These are phyloP conservation scores for Stenolophus ochropezus DNA, from an alignment of 2,888 invertebrate genomes.

Conservation along the genomic window DNA sequence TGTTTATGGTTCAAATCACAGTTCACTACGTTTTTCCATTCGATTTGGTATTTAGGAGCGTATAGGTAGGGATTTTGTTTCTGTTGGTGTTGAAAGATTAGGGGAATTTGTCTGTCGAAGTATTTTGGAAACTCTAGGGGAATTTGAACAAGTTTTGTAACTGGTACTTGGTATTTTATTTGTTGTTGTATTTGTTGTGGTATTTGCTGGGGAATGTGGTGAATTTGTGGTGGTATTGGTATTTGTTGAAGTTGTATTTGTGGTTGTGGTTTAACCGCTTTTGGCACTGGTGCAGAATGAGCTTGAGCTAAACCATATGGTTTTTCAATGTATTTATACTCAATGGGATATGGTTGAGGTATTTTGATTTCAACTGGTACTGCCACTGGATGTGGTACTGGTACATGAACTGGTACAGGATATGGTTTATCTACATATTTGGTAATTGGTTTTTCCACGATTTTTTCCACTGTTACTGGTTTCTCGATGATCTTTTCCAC, in stretches of 20 bases:
- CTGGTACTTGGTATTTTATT: slow-evolving; percentile 46
- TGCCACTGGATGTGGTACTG: slow-evolving; percentile 72
- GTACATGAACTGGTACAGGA: slow-evolving; percentile 68
- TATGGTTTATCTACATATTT: slow-evolving; percentile 64
- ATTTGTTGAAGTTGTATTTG: slow-evolving; percentile 53
- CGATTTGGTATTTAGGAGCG: slow-evolving; percentile 59
- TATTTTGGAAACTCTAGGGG: slow-evolving; percentile 62
- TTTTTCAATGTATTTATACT: slow-evolving; percentile 63
- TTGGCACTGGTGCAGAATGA: slow-evolving; percentile 65
- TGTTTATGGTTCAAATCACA: slow-evolving; percentile 52
- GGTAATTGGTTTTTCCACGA: slow-evolving; percentile 72
- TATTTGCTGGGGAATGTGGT: not conserved
- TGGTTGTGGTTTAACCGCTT: slow-evolving; percentile 65
- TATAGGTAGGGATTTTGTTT: slow-evolving; percentile 61
- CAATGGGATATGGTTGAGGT: slow-evolving; percentile 64
- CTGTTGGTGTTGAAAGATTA: slow-evolving; percentile 46
- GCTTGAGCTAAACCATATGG: slow-evolving; percentile 63
- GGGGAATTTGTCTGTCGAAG: slow-evolving; percentile 41
- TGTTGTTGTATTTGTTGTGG: slow-evolving; percentile 53
- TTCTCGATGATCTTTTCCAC: slow-evolving; percentile 78
- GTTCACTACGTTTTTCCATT: slow-evolving; percentile 49
- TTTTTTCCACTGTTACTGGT: slow-evolving; percentile 73
- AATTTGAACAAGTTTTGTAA: slow-evolving; percentile 56
- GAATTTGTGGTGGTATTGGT: slow-evolving; percentile 53
- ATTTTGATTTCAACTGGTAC: slow-evolving; percentile 62